These are phyloP conservation scores for Amblyornis subalaris DNA, from an alignment of 2,113 vertebrate genomes.

Conservation along the genomic window DNA sequence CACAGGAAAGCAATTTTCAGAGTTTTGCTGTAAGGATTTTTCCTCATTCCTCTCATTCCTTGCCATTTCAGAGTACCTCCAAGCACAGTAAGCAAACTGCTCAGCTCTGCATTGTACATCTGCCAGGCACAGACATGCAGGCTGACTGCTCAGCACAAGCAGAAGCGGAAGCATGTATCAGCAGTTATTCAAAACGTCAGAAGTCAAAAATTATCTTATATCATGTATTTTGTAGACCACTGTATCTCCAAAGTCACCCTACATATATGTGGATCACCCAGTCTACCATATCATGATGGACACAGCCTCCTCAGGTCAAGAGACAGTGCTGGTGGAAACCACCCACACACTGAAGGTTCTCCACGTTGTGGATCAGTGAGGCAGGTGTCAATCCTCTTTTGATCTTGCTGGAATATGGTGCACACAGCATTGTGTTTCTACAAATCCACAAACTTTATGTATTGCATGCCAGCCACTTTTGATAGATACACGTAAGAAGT, in stretches of 20 bases:
- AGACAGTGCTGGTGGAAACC: background rate
- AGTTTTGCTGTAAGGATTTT: background rate
- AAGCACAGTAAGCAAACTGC: background rate
- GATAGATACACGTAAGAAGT: background rate
- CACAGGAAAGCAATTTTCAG: background rate
- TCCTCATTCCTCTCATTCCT: background rate
- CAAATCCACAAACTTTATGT: background rate
- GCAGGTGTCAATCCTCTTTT: background rate
- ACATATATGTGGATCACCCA: background rate
- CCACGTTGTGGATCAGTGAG: background rate
- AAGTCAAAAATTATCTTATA: background rate
- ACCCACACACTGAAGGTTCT: background rate
- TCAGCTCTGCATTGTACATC: background rate
- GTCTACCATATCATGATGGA: background rate
- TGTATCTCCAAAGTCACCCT: background rate
- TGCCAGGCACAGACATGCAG: constrained; percentile 1
- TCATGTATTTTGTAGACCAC: background rate
- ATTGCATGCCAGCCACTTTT: background rate
- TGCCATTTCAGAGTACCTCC: background rate
- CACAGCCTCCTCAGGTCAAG: background rate
- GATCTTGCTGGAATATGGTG: background rate
- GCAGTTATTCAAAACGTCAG: background rate
- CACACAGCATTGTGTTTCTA: background rate
- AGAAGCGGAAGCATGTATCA: background rate
- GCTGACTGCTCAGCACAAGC: background rate